These are phyloP conservation scores for Carettochelys insculpta DNA, from an alignment of 2,113 vertebrate species.

Conservation along the genomic window DNA sequence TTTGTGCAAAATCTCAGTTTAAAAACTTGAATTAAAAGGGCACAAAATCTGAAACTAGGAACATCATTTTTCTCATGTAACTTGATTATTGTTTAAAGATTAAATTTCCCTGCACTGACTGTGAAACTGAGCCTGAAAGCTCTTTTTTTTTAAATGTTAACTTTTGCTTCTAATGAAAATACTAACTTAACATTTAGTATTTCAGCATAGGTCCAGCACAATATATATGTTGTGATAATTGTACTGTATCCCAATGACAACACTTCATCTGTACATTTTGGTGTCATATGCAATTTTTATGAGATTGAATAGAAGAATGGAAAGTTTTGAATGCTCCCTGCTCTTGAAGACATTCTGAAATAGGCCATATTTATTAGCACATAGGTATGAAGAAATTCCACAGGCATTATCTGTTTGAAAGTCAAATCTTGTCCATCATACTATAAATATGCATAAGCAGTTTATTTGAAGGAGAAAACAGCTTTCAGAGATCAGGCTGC, in stretches of 20 bases:
- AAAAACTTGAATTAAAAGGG: background rate
- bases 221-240: background rate
- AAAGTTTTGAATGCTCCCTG: slow-evolving; percentile 13
- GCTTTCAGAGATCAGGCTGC: slow-evolving; percentile 37
- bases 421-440: slow-evolving; percentile 5
- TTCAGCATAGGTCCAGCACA: background rate
- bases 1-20: background rate
- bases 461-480: background rate
- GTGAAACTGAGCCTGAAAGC: background rate
- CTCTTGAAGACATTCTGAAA: slow-evolving; percentile 13
- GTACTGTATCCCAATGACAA: background rate
- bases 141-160: background rate
- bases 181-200: background rate
- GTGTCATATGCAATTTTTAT: slow-evolving; percentile 17
- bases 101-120: background rate
- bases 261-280: background rate
- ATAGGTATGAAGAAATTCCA: slow-evolving; percentile 32
- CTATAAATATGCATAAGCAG: slow-evolving; percentile 2
- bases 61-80: background rate
- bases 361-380: slow-evolving; percentile 34
- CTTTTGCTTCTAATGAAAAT: background rate
- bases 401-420: slow-evolving; percentile 46
- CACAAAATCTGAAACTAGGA: background rate
- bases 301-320: background rate
- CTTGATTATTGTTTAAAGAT: background rate